Conservation (phyloP, 1,140 invertebrate genomes). For the Antheraea pernyi region DNA sequence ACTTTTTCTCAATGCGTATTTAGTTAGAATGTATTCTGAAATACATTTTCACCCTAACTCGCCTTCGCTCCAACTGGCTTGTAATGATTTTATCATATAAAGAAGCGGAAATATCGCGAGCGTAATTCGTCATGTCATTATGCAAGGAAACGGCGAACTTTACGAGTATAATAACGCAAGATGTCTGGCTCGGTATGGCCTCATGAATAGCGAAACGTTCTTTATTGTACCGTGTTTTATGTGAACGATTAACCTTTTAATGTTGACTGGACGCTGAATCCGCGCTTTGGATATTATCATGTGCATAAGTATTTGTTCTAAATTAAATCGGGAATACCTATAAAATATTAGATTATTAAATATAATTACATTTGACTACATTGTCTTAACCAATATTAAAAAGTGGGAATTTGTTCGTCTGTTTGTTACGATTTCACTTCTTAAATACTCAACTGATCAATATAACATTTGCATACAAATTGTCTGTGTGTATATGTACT, state of each 20-base stretch:
- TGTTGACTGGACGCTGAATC: constrained; percentile 57
- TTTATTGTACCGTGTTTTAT: constrained; percentile 76
- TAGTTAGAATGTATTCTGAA: background rate
- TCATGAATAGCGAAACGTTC: constrained; percentile 68
- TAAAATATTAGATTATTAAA: too few species aligned
- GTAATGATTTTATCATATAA: constrained; percentile 70
- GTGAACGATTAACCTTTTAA: constrained; percentile 78
- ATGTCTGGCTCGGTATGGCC: constrained; percentile 69
- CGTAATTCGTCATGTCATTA: constrained; percentile 78
- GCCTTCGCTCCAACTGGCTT: constrained; percentile 19
- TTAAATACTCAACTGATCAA: too few species aligned
- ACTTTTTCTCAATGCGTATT: background rate
- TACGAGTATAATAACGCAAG: constrained; percentile 77
- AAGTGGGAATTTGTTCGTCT: too few species aligned
- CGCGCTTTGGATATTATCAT: background rate
- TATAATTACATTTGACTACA: too few species aligned
- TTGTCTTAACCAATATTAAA: too few species aligned
- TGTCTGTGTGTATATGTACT: too few species aligned
- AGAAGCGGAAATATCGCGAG: constrained; percentile 75
- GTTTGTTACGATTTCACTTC: too few species aligned
- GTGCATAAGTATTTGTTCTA: too few species aligned
- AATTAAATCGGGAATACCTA: too few species aligned
- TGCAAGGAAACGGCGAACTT: constrained; percentile 77
- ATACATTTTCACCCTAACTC: background rate
- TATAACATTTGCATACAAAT: too few species aligned